These are phyloP conservation scores for Xiphophorus hellerii DNA, from an alignment of 2,113 vertebrate genomes.

Conservation along the genomic window DNA sequence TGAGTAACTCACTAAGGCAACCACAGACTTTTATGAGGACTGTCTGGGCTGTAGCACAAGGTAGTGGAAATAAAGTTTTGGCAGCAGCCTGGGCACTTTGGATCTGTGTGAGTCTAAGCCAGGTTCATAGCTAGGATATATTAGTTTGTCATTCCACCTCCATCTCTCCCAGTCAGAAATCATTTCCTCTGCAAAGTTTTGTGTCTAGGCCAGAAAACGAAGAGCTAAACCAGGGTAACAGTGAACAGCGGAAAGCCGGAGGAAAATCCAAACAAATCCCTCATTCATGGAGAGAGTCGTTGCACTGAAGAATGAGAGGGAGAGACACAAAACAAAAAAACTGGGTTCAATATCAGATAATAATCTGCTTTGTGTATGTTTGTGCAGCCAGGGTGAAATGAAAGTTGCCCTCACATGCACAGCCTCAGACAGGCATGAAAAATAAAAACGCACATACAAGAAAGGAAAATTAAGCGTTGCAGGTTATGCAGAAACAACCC, in stretches of 20 bases:
- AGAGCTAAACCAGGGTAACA: conserved; percentile 63
- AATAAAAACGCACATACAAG: background rate
- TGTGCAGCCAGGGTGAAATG: conserved; percentile 25
- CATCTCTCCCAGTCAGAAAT: conserved; percentile 58
- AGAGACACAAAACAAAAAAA: background rate
- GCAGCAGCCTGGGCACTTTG: conserved; percentile 22
- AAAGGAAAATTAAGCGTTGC: background rate
- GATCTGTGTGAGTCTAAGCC: conserved; percentile 17
- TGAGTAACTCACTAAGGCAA: conserved; percentile 38
- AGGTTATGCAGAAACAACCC: conserved; percentile 37
- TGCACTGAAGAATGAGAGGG: conserved; percentile 52
- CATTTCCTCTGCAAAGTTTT: conserved; percentile 61
- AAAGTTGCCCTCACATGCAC: conserved; percentile 8
- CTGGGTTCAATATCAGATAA: conserved; percentile 47
- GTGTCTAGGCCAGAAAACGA: conserved; percentile 63
- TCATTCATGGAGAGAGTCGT: conserved; percentile 64
- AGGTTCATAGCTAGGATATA: conserved; percentile 56
- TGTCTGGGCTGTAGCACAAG: conserved; percentile 35
- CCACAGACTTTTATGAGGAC: conserved; percentile 53
- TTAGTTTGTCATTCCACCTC: conserved; percentile 59
- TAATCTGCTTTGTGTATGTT: conserved; percentile 51
- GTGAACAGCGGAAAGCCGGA: conserved; percentile 53
- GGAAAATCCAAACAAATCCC: conserved; percentile 70
- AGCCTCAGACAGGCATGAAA: conserved; percentile 21
- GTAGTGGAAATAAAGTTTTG: conserved; percentile 55